Evolutionary conservation across 30 jellyfish, hydroid and myxozoan species (phyloP), one percentile per base, ranked within the genome.

Genomic region (Hydractinia symbiolongicarpus): DNA sequence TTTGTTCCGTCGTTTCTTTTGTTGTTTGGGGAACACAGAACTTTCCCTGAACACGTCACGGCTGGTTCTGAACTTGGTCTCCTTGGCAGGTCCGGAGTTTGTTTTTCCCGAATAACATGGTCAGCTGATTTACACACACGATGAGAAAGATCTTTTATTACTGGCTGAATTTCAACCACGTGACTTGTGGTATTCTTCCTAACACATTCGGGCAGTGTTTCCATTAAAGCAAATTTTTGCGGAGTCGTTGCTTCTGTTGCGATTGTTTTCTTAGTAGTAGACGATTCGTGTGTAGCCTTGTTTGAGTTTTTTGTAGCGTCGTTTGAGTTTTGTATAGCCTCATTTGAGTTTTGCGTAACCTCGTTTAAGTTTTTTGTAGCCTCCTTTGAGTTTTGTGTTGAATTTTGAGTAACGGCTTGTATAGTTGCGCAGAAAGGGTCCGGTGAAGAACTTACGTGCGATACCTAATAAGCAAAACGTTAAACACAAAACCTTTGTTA

Each of bases 91-190:
- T 44, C 17, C 40, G 40, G 7, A n/a, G 19, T 51, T 13, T 6
- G 9, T n/a, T 51, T 64, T 64, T 44, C 52, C 19, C 52, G 8
- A 64, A 58, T 58, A 58, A 64, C 40, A 44, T 64, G 74, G 74
- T 64, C 74, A 44, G 17, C 74, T 0, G 74, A 64, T 64, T 64
- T 64, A 51, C 74, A 64, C 74, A n/a, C 52, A 64, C 74, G 74
- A n/a, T 5, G 74, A 7, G 40, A 64, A 6, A 13, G 9, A 64
- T n/a, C 7, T 6, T 0, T 44, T 51, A 51, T n/a, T 64, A 51
- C 16, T 13, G 9, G 52, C 40, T 64, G 7, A 44, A 64, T 13
- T 7, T 44, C 52, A 7, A 64, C 9, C 19, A 51, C 19, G 9
- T 13, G 19, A 44, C 9, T 13, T 13, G 74, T 0, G 9, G 17